Evolutionary conservation across 2,113 vertebrate genomes (phyloP), one percentile per base, ranked within the genome.

Genomic region (Sorex fumeus): DNA sequence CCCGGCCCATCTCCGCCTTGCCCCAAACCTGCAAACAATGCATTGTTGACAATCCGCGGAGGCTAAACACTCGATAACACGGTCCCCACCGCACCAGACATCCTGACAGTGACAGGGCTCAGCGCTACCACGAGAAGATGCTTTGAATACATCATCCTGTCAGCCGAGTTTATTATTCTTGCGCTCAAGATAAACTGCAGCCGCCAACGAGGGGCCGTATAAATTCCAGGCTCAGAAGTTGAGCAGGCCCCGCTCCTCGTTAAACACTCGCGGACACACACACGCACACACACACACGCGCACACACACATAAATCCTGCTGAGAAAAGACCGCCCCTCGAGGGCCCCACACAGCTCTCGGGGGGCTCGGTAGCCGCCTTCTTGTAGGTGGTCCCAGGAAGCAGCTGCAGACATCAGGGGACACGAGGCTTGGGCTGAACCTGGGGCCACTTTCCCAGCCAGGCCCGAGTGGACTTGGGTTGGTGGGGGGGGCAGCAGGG

Each of bases 81-180:
- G 72, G 95, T 96, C 96, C 97, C 96, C 84, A 84, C 91, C 95
- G 95, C 25, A 69, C 96, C 97, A 98, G 97, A 97, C 97, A 96
- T 94, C 95, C 94, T 95, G 71, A 96, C 97, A 95, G 94, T 88
- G 93, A 83, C 86, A 70, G 95, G 64, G 86, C 88, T 94, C 88
- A 40, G 91, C 60, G 0, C 23, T 93, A 96, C 91, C 96, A 97
- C 60, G 84, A 96, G 97, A 97, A 97, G 97, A 96, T 97, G 97
- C 97, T 98, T 97, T 97, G 96, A 97, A 97, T 98, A 95, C 95
- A 98, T 98, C 98, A 98, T 95, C 80, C 96, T 98, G 97, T 98
- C 98, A 98, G 93, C 93, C 93, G 75, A 97, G 98, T 97, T 98
- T 98, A 97, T 98, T 98, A 97, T 98, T 98, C 97, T 97, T 97